phyloP scores from a whole-genome alignment of 2,888 invertebrate species.

The Chrysolina americana region DNA sequence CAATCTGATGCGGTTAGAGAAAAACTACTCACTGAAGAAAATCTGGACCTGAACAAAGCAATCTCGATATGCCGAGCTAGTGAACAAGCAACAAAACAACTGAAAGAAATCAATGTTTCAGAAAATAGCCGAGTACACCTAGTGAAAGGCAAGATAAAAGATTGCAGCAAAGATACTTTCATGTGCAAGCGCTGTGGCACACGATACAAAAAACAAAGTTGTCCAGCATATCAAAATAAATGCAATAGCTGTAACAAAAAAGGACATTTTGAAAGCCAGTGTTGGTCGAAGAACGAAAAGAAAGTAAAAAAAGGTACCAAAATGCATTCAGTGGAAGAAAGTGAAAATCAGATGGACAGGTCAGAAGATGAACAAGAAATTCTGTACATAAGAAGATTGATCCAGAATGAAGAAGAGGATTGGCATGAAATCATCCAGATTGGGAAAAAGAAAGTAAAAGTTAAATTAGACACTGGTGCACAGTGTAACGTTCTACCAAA shows the following conservation, averaged over 20 bases:
- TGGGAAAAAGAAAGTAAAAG: background rate
- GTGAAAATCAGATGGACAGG: background rate
- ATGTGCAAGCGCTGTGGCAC: conserved; percentile 2
- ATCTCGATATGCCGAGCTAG: conserved; percentile 21
- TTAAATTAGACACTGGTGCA: background rate
- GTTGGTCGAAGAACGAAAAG: background rate
- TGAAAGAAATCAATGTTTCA: background rate
- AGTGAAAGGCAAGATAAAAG: background rate
- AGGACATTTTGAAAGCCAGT: background rate
- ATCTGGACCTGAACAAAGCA: conserved; percentile 14
- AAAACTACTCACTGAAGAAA: conserved; percentile 15
- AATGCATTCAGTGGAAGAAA: background rate
- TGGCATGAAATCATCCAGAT: background rate
- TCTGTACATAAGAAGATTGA: background rate
- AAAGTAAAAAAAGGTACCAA: background rate
- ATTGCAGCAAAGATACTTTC: background rate
- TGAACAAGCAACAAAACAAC: conserved; percentile 22
- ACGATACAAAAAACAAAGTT: background rate
- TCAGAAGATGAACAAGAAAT: background rate
- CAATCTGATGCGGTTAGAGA: conserved; percentile 1
- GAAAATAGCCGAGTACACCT: background rate
- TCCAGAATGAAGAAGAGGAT: background rate
- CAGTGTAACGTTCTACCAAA: conserved; percentile 3
- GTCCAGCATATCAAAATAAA: conserved; percentile 12
- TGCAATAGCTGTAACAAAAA: background rate